Percentiles rank a stretch among this genome's conserved stretches.
phyloP scores from a whole-genome alignment of 1,140 invertebrate genomes.

The Pollicipes pollicipes region DNA sequence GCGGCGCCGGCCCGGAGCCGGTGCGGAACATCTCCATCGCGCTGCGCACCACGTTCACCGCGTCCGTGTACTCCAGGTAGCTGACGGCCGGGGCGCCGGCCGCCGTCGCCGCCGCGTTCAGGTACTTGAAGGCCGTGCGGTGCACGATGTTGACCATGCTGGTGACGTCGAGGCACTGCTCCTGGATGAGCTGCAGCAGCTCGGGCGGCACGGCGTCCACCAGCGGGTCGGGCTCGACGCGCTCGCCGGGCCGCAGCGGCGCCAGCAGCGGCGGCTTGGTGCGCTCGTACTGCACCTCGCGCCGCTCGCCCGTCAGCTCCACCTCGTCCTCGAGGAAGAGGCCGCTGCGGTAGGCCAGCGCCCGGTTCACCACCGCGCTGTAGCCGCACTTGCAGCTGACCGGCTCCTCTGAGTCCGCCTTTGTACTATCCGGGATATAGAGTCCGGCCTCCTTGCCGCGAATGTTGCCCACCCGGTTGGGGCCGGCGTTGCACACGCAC shows the following conservation, averaged over 20 bases:
- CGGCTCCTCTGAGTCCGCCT: conserved; percentile 44
- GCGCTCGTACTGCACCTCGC: conserved; percentile 46
- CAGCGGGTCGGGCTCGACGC: conserved; percentile 18
- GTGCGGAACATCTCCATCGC: conserved; percentile 40
- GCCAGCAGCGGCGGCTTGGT: conserved; percentile 8
- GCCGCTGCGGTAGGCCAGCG: conserved; percentile 66
- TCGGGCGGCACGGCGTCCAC: conserved; percentile 39
- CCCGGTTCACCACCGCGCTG: conserved; percentile 81
- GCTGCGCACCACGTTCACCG: conserved; percentile 47
- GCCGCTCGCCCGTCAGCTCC: conserved; percentile 69
- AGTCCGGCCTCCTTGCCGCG: conserved; percentile 71
- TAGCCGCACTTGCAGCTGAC: conserved; percentile 85
- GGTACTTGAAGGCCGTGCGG: background rate
- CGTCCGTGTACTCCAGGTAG: conserved; percentile 60
- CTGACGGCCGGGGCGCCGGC: conserved; percentile 26
- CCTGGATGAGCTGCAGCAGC: conserved; percentile 57
- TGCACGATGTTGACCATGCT: background rate
- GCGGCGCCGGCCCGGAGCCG: background rate
- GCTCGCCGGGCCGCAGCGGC: conserved; percentile 12
- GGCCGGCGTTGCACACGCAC: conserved; percentile 85
- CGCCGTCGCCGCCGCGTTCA: background rate
- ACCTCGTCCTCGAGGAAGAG: conserved; percentile 94
- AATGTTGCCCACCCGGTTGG: conserved; percentile 64
- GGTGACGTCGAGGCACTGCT: conserved; percentile 43
- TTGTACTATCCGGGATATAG: conserved; percentile 42